Conservation (phyloP, 2,113 vertebrate genomes). For the Sturnira hondurensis region DNA sequence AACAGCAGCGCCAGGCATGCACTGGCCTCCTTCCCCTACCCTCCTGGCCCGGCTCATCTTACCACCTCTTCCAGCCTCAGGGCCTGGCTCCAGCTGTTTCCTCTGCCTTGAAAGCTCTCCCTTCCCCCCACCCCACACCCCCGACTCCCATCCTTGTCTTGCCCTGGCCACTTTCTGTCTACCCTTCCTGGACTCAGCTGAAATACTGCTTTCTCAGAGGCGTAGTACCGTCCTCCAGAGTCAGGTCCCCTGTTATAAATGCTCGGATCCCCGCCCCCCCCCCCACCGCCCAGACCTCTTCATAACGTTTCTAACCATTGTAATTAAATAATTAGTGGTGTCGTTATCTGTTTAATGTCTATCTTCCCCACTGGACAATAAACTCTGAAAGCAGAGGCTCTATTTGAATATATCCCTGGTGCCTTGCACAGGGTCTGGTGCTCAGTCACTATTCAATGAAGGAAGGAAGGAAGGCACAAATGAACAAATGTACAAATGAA, state of each 20-base stretch:
- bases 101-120: neutral
- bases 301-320: constrained; percentile 71
- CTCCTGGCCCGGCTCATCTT: neutral
- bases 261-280: constrained; percentile 33
- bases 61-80: neutral
- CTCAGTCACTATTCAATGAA: neutral
- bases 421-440: neutral
- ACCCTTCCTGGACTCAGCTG: neutral
- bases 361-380: constrained; percentile 69
- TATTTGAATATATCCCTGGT: neutral
- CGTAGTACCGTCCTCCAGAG: neutral
- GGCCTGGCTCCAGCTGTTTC: neutral
- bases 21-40: neutral
- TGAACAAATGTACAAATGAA: neutral
- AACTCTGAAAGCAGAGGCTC: constrained; percentile 46
- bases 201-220: neutral
- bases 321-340: constrained; percentile 73
- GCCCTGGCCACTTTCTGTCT: neutral
- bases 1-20: neutral
- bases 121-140: too few relatives aligned
- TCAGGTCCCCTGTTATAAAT: neutral
- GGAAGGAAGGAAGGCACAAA: neutral
- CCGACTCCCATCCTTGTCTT: neutral
- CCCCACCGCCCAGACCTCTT: constrained; percentile 60
- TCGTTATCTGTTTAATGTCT: constrained; percentile 72